phyloP scores from a whole-genome alignment of 2,113 vertebrate genomes.

The Apodemus sylvaticus region DNA sequence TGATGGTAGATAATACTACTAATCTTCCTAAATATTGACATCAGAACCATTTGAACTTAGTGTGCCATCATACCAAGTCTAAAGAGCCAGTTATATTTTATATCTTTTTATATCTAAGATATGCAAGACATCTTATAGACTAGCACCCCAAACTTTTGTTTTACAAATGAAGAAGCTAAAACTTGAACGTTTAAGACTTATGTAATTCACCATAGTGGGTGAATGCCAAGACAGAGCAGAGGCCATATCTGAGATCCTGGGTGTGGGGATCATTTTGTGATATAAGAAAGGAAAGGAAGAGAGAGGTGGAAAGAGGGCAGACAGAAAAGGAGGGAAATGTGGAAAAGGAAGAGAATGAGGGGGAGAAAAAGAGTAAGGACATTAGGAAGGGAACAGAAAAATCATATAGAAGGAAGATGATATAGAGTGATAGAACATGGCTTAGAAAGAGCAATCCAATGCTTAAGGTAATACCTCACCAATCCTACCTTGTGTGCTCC shows the following conservation, averaged over 20 bases:
- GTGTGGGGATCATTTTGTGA: background rate
- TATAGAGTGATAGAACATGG: background rate
- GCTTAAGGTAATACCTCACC: background rate
- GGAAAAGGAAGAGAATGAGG: accelerated
- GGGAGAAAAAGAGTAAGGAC: background rate
- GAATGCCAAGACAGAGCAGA: background rate
- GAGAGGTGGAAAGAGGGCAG: no score
- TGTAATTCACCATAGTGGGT: accelerated
- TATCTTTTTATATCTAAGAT: background rate
- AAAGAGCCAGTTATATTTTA: background rate
- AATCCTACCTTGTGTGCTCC: background rate
- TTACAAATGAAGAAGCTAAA: background rate
- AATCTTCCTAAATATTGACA: background rate
- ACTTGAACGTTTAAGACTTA: background rate
- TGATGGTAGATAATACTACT: background rate
- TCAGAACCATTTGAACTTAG: background rate
- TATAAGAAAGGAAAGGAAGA: background rate
- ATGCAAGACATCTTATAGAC: background rate
- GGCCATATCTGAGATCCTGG: background rate
- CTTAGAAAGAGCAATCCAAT: background rate
- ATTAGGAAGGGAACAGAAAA: no score
- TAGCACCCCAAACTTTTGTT: background rate
- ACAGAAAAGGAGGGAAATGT: background rate
- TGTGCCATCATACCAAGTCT: background rate
- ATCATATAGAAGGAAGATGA: background rate